phyloP scores from a whole-genome alignment of 2,888 invertebrate genomes.

The Tigriopus californicus region DNA sequence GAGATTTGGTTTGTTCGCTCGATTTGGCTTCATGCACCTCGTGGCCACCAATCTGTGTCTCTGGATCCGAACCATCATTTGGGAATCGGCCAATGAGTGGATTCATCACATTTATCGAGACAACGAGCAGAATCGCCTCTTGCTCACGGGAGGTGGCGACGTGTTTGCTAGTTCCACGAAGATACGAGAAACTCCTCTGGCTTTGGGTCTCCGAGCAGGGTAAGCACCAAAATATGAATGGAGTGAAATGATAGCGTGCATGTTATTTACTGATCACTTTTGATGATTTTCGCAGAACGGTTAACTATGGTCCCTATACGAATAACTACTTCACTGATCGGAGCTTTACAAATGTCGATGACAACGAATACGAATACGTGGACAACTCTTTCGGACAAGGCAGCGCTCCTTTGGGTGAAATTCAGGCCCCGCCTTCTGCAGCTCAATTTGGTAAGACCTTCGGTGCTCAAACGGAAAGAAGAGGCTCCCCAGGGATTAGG shows the following conservation, averaged over 20 bases:
- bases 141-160: not conserved
- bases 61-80: conserved; percentile 34
- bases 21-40: conserved; percentile 36
- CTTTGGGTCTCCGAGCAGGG: not conserved
- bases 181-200: not conserved
- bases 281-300: no score
- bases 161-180: not conserved
- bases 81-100: conserved; percentile 28
- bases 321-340: conserved; percentile 1
- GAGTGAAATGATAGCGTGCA: no score
- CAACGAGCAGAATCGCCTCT: not conserved
- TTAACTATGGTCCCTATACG: not conserved
- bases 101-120: conserved; percentile 12
- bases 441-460: no score
- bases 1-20: conserved; percentile 17
- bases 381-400: not conserved
- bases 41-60: conserved; percentile 36
- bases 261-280: no score
- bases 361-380: not conserved
- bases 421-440: no score
- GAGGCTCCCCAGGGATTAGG: no score
- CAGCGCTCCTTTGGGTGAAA: not conserved
- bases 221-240: not conserved
- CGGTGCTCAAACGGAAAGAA: no score
- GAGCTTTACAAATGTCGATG: not conserved